phyloP scores from a whole-genome alignment of 2,888 invertebrate species.

The Apoda limacodes region DNA sequence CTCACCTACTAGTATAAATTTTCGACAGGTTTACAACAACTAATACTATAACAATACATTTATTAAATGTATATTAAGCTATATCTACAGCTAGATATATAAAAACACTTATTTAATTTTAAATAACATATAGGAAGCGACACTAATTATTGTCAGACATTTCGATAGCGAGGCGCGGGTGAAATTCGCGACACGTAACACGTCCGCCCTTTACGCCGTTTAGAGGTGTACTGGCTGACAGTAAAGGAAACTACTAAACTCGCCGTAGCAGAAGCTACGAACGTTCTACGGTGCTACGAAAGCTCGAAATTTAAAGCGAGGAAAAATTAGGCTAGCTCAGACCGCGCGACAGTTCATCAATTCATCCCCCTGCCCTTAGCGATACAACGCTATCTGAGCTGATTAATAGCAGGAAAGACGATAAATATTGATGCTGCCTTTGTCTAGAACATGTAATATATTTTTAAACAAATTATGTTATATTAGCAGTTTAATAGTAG shows the following conservation, averaged over 20 bases:
- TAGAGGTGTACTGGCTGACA: slow-evolving; percentile 46
- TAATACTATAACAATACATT: slow-evolving; percentile 1
- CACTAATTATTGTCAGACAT: slow-evolving; percentile 70
- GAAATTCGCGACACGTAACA: slow-evolving; percentile 36
- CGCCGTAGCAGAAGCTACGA: slow-evolving; percentile 39
- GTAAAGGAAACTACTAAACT: slow-evolving; percentile 21
- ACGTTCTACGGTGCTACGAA: slow-evolving; percentile 40
- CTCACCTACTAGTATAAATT: too few species aligned
- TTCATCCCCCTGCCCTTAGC: slow-evolving; percentile 33
- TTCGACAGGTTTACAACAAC: too few species aligned
- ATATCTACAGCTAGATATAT: too few species aligned
- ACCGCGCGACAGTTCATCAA: slow-evolving; percentile 54
- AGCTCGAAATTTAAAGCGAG: slow-evolving; percentile 40
- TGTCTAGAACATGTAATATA: too few species aligned
- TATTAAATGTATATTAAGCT: slow-evolving; percentile 20
- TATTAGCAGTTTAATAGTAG: too few species aligned
- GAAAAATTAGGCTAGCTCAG: slow-evolving; percentile 53
- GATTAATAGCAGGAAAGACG: slow-evolving; percentile 68
- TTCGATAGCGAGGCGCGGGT: slow-evolving; percentile 46
- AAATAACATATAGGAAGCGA: slow-evolving; percentile 61
- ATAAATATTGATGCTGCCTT: slow-evolving; percentile 66
- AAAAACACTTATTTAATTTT: too few species aligned
- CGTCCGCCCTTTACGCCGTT: slow-evolving; percentile 40
- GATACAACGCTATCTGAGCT: slow-evolving; percentile 52
- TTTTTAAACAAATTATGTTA: too few species aligned